phyloP scores from a whole-genome alignment of 2,113 vertebrate species.

The Pterocles gutturalis region DNA sequence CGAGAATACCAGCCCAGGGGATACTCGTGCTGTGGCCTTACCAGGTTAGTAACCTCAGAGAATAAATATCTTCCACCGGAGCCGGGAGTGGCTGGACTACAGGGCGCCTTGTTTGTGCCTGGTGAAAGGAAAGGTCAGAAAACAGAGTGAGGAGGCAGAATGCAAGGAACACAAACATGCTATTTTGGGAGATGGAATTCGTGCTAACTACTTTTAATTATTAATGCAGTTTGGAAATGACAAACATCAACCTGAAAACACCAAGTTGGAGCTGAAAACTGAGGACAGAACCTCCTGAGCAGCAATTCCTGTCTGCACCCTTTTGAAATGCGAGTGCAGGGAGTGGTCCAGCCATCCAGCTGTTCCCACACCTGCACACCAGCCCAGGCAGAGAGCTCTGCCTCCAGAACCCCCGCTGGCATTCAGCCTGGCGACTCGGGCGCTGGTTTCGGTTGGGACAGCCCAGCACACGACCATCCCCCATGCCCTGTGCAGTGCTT shows the following conservation, averaged over 20 bases:
- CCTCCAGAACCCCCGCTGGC: neutral
- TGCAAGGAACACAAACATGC: neutral
- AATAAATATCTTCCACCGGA: conserved; percentile 30
- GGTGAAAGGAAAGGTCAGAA: conserved; percentile 5
- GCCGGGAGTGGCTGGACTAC: neutral
- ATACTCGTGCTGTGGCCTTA: conserved; percentile 23
- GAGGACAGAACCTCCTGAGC: neutral
- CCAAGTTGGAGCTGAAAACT: neutral
- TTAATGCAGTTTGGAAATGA: neutral
- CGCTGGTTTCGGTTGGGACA: neutral
- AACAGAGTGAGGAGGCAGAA: neutral
- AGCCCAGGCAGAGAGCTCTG: neutral
- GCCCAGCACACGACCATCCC: neutral
- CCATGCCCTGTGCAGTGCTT: neutral
- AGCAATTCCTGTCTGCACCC: neutral
- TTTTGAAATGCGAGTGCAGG: neutral
- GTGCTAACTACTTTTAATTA: neutral
- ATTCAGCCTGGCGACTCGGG: neutral
- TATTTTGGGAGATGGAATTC: neutral
- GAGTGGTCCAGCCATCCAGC: neutral
- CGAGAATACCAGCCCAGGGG: neutral
- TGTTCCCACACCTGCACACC: neutral
- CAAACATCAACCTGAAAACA: neutral
- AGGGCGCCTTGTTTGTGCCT: conserved; percentile 48
- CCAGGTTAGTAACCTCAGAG: conserved; percentile 48